phyloP scores from a whole-genome alignment of 2,113 vertebrate species.

The Thalassoma bifasciatum region DNA sequence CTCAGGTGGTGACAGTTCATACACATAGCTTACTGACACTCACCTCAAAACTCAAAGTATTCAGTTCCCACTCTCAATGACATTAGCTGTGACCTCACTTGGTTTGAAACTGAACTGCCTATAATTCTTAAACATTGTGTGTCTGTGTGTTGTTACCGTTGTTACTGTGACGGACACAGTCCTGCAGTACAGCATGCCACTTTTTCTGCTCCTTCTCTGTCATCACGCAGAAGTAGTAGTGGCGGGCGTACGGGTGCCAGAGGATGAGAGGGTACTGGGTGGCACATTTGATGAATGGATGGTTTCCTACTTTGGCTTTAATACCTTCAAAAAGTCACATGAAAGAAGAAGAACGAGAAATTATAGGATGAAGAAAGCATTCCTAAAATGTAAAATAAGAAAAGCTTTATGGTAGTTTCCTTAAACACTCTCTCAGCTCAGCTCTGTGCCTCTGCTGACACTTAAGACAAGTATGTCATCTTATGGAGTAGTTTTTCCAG shows the following conservation, averaged over 20 bases:
- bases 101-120: background rate
- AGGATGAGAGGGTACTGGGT: slow-evolving; percentile 91
- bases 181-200: slow-evolving; percentile 94
- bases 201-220: slow-evolving; percentile 93
- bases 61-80: background rate
- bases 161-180: slow-evolving; percentile 92
- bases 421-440: no score
- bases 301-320: slow-evolving; percentile 81
- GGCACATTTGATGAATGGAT: slow-evolving; percentile 88
- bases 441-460: no score
- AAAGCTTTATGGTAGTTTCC: background rate
- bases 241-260: slow-evolving; percentile 92
- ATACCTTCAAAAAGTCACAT: slow-evolving; percentile 65
- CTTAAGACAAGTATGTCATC: no score
- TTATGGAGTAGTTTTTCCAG: no score
- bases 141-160: slow-evolving; percentile 82
- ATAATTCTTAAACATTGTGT: background rate
- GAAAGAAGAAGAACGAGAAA: background rate
- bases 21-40: no score
- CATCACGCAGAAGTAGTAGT: slow-evolving; percentile 94
- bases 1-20: background rate
- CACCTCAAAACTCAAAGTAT: background rate
- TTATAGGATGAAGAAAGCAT: background rate
- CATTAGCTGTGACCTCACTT: background rate
- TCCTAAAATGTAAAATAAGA: background rate